Base-by-base conservation (phyloP, 2,113 vertebrate species). In the Sinocyclocheilus maitianheensis region DNA sequence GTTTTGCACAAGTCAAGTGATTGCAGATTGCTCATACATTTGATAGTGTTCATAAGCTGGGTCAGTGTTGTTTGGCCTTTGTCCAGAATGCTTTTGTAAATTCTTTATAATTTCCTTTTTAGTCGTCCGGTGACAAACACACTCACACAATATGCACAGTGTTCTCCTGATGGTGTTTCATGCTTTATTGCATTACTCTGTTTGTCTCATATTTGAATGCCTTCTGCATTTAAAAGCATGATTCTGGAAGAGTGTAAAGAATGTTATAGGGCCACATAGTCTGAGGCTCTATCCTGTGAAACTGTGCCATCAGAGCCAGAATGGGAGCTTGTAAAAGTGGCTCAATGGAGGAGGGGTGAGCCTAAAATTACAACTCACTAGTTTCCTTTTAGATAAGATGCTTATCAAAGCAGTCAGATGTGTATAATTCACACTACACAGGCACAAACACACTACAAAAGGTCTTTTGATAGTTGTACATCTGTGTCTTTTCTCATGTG, bases 321-420 rank as follows among this genome's bases (percentile, higher is more conserved):
- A 83, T 83, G 65, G 48, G 40, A 74, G 53, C 53, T 51, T 55
- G 55, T 80, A 74, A 62, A 60, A 81, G 67, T 71, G 65, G n/a
- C 53, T 51, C 40, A 67, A 20, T 58, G 65, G 85, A 81, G 67
- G 77, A 86, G 77, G 77, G 63, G 48, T 22, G 58, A 71, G 40
- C 14, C 78, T 86, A 74, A 86, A 86, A 81, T 86, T 86, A 81
- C 53, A 81, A 46, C 63, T 63, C 24, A 86, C 67, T 86, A 22
- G 60, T 74, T 74, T 81, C 51, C 67, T 81, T 81, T 81, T 6
- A 63, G 69, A 22, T 62, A 71, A 75, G 67, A 71, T 5, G 10
- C 60, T 85, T 80, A 79, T 79, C 65, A 83, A 55, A 72, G 81
- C 81, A 55, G 81, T 83, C 81, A 55, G 81, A 72, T 83, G 48